These are phyloP conservation scores for Drosophila saltans DNA, from an alignment of 1,140 invertebrate genomes.

Conservation along the genomic window DNA sequence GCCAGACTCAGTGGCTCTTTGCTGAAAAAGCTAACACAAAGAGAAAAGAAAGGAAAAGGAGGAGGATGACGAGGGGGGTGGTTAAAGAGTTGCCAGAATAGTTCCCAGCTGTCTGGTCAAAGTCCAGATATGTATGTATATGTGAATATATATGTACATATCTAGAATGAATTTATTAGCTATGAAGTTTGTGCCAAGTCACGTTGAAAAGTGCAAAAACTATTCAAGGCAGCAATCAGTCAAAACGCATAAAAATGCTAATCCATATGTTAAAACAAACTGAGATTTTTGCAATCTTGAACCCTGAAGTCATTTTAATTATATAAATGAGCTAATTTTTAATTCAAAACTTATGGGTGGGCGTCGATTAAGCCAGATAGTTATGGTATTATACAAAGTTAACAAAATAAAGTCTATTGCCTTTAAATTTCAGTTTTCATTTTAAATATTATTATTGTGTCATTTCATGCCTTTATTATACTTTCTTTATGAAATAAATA, in stretches of 20 bases:
- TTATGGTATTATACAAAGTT: conserved; percentile 49
- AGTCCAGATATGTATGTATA: conserved; percentile 40
- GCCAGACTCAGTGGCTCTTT: conserved; percentile 71
- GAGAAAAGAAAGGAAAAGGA: conserved; percentile 29
- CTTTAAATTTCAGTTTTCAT: background rate
- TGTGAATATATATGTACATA: conserved; percentile 27
- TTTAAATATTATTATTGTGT: background rate
- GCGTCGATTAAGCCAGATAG: conserved; percentile 16
- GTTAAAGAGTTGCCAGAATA: conserved; percentile 12
- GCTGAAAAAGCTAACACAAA: conserved; percentile 52
- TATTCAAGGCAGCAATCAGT: conserved; percentile 43
- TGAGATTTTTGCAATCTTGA: conserved; percentile 44
- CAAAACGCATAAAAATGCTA: conserved; percentile 63
- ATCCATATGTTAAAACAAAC: conserved; percentile 29
- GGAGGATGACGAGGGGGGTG: background rate
- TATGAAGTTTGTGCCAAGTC: conserved; percentile 60
- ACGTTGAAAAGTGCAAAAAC: conserved; percentile 45
- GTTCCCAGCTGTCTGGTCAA: conserved; percentile 50
- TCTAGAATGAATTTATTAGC: conserved; percentile 32
- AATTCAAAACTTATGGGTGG: background rate
- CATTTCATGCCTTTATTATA: no score
- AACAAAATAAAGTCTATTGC: background rate
- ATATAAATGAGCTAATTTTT: conserved; percentile 26
- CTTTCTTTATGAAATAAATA: no score
- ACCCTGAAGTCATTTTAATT: conserved; percentile 49